Base-by-base conservation (phyloP, 2,797 vertebrate genomes). In the Crax fasciolata region DNA sequence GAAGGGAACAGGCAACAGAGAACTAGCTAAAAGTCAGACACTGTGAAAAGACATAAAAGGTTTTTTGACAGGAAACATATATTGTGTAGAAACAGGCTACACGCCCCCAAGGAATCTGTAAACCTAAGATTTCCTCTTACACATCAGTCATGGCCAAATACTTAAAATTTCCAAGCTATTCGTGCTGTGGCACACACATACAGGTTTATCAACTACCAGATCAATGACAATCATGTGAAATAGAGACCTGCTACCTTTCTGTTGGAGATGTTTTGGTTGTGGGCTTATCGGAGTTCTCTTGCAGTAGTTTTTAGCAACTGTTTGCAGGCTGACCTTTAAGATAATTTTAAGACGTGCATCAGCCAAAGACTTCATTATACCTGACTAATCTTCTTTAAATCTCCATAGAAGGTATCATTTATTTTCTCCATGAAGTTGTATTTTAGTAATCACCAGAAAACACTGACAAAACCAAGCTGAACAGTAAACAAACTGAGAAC, bases 191-290 rank as follows among this genome's bases (percentile, higher is more conserved):
- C 44, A 13, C 32, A 20, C 24, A 28, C 30, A 9, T 5, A 44
- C 0, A 66, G 13, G 7, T 71, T 35, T 68, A 67, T 71, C 57
- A 85, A 30, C 63, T 70, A 4, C 59, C 39, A 38, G 21, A 49
- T n/a, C 39, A 30, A 54, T 39, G 67, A 14, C 19, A 62, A n/a
- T 5, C 15, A 20, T 21, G 70, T 32, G 6, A 73, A 11, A 16
- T 3, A 28, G 7, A 8, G 43, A 66, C 12, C 20, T 84, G 35
- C 23, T 41, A 13, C 25, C 73, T 59, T 58, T 13, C 43, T 44
- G 10, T 11, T 62, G 11, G 6, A 41, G 4, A 8, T 43, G 21
- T 17, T 2, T 19, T 55, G 52, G 14, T 0, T 20, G 1, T 23
- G 23, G 38, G 7, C 11, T 13, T 44, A 30, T 35, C 27, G 14